A percentile compares a stretch with the other conserved stretches of the same genome.
Evolutionary conservation across 2,888 invertebrate species (phyloP).

Genomic region (Torymus texanus): DNA sequence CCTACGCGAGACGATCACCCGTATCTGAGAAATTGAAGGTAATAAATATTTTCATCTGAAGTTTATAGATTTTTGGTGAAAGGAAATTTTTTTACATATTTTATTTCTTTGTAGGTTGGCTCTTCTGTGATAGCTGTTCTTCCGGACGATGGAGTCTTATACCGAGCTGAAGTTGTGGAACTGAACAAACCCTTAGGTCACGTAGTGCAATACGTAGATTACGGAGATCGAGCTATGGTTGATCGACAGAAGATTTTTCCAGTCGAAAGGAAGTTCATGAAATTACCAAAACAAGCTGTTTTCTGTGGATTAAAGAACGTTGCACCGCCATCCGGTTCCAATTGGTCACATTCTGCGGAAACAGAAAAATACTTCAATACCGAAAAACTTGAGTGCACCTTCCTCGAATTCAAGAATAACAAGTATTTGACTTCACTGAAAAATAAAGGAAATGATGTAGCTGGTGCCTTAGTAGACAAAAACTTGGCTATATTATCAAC

Average conservation of each 20-base stretch:
- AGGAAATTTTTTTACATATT: not conserved
- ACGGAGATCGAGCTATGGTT: conserved; percentile 83
- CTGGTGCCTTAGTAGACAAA: conserved; percentile 76
- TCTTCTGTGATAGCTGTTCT: conserved; percentile 83
- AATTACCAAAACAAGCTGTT: conserved; percentile 83
- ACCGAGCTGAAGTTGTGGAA: conserved; percentile 81
- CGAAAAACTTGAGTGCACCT: conserved; percentile 79
- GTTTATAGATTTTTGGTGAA: not conserved
- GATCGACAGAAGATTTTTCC: conserved; percentile 82
- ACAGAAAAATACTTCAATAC: conserved; percentile 79
- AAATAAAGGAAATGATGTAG: conserved; percentile 76
- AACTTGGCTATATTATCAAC: conserved; percentile 72
- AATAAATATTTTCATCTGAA: conserved; percentile 40
- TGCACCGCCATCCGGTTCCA: conserved; percentile 76
- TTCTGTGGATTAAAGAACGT: conserved; percentile 82
- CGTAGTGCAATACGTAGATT: conserved; percentile 85
- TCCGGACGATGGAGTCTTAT: conserved; percentile 83
- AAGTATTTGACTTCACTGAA: conserved; percentile 77
- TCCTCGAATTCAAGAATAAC: conserved; percentile 76
- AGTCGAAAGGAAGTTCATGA: conserved; percentile 81
- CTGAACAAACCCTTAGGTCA: conserved; percentile 79
- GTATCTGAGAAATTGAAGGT: conserved; percentile 64
- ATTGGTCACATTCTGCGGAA: conserved; percentile 77
- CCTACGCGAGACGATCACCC: conserved; percentile 78
- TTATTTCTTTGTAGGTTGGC: conserved; percentile 76